Conservation (phyloP, 2,888 invertebrate species). For the Spicauda simplicius region DNA sequence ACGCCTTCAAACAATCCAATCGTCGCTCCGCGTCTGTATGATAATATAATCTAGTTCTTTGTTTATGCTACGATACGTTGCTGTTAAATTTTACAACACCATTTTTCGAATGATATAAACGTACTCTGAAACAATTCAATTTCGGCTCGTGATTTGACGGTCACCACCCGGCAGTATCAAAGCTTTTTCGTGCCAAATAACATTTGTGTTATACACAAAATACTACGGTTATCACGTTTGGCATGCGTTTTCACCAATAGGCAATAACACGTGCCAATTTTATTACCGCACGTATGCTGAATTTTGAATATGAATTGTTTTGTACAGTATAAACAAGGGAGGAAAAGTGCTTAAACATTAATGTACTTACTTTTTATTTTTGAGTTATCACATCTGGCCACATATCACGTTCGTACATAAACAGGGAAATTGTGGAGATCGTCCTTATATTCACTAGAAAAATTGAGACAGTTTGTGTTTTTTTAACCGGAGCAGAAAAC, state of each 20-base stretch:
- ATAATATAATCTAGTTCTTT: background rate
- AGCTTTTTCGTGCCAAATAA: conserved; percentile 37
- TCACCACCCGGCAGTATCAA: conserved; percentile 25
- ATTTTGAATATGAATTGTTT: conserved; percentile 31
- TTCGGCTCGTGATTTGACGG: conserved; percentile 27
- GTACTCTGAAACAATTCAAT: conserved; percentile 24
- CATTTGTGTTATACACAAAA: conserved; percentile 31
- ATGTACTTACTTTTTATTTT: background rate
- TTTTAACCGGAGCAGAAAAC: too few species aligned
- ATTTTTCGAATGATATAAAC: background rate
- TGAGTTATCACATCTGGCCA: too few species aligned
- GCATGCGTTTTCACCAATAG: conserved; percentile 32
- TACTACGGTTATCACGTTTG: conserved; percentile 32
- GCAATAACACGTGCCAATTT: conserved; percentile 32
- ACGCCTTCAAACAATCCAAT: background rate
- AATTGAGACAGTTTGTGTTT: too few species aligned
- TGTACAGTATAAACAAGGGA: too few species aligned
- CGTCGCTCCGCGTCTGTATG: background rate
- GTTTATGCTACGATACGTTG: background rate
- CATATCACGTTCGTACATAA: too few species aligned
- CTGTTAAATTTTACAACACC: background rate
- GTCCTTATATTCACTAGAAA: too few species aligned
- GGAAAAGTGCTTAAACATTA: too few species aligned
- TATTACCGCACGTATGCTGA: conserved; percentile 16
- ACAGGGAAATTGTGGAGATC: too few species aligned